phyloP scores from a whole-genome alignment of 2,797 vertebrate genomes.

The Lepus oiostolus region DNA sequence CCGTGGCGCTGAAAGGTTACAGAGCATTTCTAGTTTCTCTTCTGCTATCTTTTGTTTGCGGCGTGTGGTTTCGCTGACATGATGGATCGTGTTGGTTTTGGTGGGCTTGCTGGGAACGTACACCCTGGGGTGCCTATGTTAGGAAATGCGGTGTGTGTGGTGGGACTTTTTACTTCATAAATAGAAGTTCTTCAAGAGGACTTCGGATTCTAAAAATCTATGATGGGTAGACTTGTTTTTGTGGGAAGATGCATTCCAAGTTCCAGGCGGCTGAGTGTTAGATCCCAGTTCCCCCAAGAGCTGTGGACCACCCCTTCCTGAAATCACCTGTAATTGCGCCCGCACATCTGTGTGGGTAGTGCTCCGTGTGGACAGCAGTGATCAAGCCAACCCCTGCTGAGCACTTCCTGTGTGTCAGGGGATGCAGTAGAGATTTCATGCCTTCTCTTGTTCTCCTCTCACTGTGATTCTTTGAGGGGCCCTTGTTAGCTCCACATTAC shows the following conservation, averaged over 20 bases:
- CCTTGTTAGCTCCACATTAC: neutral
- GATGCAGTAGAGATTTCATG: neutral
- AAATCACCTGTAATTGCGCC: conserved; percentile 9
- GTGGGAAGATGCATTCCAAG: conserved; percentile 32
- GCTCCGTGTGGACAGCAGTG: neutral
- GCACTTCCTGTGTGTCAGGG: neutral
- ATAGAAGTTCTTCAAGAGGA: neutral
- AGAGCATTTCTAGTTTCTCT: neutral
- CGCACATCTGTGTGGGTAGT: neutral
- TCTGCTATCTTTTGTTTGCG: neutral
- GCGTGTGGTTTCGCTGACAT: neutral
- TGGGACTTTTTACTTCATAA: neutral
- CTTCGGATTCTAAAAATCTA: conserved; percentile 55
- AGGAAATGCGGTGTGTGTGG: neutral
- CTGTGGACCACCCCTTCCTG: neutral
- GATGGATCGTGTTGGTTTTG: neutral
- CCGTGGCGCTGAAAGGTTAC: neutral
- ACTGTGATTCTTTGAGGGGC: neutral
- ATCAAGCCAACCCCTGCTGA: neutral
- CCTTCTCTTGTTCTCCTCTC: neutral
- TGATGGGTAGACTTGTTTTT: conserved; percentile 53
- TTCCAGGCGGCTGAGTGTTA: conserved; percentile 35
- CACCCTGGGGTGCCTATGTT: neutral
- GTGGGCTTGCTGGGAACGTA: neutral
- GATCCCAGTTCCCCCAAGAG: neutral